Evolutionary conservation across 1,140 invertebrate genomes (phyloP).

Genomic region (Drosophila sucinea): DNA sequence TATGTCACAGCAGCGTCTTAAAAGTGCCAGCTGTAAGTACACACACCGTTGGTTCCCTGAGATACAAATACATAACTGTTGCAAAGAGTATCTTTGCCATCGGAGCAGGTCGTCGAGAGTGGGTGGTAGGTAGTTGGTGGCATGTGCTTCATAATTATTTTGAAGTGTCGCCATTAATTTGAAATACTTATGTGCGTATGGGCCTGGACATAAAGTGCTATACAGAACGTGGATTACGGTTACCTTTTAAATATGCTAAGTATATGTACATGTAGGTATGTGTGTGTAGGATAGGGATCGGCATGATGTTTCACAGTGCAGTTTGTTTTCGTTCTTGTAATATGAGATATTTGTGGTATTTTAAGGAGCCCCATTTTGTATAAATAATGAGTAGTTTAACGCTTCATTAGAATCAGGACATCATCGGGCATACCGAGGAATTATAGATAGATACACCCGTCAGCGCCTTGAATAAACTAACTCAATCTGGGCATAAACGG

Average conservation of each 20-base stretch:
- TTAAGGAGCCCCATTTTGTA: no score
- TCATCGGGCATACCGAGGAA: conserved; percentile 22
- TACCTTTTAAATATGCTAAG: conserved; percentile 76
- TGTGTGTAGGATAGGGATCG: conserved; percentile 12
- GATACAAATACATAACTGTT: conserved; percentile 36
- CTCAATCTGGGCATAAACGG: conserved; percentile 50
- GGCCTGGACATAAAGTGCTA: conserved; percentile 58
- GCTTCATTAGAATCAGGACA: conserved; percentile 67
- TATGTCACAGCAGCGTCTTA: conserved; percentile 79
- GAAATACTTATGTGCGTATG: conserved; percentile 71
- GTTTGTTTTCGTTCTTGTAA: not conserved
- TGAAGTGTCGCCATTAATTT: conserved; percentile 76
- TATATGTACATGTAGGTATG: conserved; percentile 40
- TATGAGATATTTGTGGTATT: not conserved
- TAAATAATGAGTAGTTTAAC: conserved; percentile 46
- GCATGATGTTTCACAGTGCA: not conserved
- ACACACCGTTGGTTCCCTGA: conserved; percentile 56
- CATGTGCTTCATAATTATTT: conserved; percentile 78
- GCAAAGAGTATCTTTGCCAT: not conserved
- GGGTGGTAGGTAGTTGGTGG: conserved; percentile 27
- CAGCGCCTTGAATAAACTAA: conserved; percentile 58
- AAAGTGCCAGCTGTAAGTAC: conserved; percentile 76
- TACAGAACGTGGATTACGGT: conserved; percentile 62
- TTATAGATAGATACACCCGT: conserved; percentile 6
- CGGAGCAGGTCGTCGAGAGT: not conserved